Evolutionary conservation across 2,113 vertebrate species (phyloP), one percentile per base, ranked within the genome.

Genomic region (Pimephales promelas): DNA sequence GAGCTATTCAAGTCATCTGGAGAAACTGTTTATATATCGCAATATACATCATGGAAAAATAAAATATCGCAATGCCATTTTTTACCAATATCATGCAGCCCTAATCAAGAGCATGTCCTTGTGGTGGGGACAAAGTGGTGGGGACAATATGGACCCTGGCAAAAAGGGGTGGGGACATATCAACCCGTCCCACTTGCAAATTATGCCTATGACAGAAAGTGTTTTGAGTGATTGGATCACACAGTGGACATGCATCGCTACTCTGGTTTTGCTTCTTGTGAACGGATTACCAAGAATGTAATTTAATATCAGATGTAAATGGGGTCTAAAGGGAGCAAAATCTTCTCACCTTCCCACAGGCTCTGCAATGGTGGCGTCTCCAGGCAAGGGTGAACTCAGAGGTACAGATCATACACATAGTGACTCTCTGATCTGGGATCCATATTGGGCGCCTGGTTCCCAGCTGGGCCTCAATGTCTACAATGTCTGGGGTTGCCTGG

Each of bases 361-460:
- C 98, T 40, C 98, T 94, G 83, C 98, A 99, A 92, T 99, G 98
- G 87, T 99, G 98, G 84, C 98, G 95, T 89, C 98, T 96, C 97
- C 97, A 99, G 0, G 98, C 99, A 81, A 99, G 90, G 0, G 98
- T 99, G 92, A 99, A 99, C 92, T 99, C 98, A 77, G 97, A 99
- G 0, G 98, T 99, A 73, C 98, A 99, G 84, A 99, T 95, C 98
- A 99, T 99, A 82, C 98, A 99, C 98, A 99, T 99, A 0, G 98
- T 99, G 89, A 95, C 96, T 87, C 98, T 94, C n/a, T 96, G 96
- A 82, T 99, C 98, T 10, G 98, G 98, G 89, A 99, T 97, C 98
- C 98, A 99, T 91, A 99, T 99, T 0, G 98, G 98, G 83, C 98
- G 98, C 88, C 98, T 99, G 10, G 97, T 95, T 36, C 98, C 98